Base-by-base conservation (phyloP, 2,113 vertebrate species). In the Brachirus orientalis region DNA sequence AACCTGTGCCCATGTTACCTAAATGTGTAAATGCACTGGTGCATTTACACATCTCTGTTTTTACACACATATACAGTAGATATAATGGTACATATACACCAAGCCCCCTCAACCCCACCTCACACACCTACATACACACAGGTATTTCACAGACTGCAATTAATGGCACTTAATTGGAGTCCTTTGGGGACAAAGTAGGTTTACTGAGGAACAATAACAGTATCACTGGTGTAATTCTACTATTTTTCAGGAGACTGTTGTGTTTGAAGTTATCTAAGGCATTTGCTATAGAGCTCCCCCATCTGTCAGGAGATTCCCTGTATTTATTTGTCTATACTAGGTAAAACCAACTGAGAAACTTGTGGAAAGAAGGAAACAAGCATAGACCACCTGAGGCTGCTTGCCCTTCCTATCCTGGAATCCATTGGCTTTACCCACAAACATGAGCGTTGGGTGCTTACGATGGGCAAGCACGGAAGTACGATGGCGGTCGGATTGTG, bases 1-100 rank as follows among this genome's bases (percentile, higher is more conserved):
- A 90, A 92, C 89, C 88, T 87, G 80, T 89, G 89, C 90, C 90
- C 90, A 92, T 92, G 90, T 92, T 92, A 88, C 90, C 90, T 81
- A 82, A 89, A 89, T 90, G 89, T 91, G 90, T 90, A 87, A 92
- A 91, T 91, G 87, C 84, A 69, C n/a, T 68, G 71, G 62, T 6
- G 53, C 88, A 91, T 93, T 91, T 71, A 91, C 91, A 92, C 91
- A 93, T 92, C 72, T 82, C 55, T 75, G 77, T 77, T 67, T 73
- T 86, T 78, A 72, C 83, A 90, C 86, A 90, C 86, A 89, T 73
- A 75, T 58, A 84, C 73, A 75, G 28, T 58, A 68, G 10, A 63
- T 69, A 63, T 69, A 72, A 82, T 65, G 73, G 56, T 73, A 85
- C 50, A 86, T 74, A 86, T 74, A 88, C 83, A 91, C 71, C 65